These are phyloP conservation scores for Phengaris alcon DNA, from an alignment of 2,888 invertebrate genomes.

Conservation along the genomic window DNA sequence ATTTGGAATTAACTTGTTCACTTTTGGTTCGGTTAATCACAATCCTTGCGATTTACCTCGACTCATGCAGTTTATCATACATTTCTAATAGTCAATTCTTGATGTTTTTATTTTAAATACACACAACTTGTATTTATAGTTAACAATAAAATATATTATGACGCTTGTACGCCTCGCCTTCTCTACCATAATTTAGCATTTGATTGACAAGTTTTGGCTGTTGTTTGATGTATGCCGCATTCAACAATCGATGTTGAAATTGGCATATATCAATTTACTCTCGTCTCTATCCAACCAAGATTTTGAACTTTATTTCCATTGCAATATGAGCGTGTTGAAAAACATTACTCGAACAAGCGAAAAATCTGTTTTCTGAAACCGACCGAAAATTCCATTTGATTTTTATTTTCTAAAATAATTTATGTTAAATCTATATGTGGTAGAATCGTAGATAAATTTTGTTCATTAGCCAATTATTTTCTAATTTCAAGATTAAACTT, in stretches of 20 bases:
- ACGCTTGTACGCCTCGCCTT: neutral
- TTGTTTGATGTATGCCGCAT: neutral
- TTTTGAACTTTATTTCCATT: neutral
- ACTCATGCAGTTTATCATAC: neutral
- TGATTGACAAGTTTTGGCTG: conserved; percentile 12
- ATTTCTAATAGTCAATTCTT: neutral
- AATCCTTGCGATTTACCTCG: neutral
- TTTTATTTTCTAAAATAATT: neutral
- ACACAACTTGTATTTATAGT: neutral
- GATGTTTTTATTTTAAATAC: neutral
- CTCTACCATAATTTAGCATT: neutral
- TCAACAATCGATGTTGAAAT: neutral
- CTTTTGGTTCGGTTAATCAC: neutral
- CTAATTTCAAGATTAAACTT: no score
- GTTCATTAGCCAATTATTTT: no score
- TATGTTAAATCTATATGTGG: no score
- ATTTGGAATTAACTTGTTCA: neutral
- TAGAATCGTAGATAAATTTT: no score
- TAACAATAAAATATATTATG: neutral
- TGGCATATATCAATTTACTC: neutral
- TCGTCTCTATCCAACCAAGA: neutral
- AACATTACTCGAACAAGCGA: neutral
- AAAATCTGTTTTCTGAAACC: neutral
- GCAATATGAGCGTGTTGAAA: neutral
- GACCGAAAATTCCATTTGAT: neutral